Evolutionary conservation across 2,888 invertebrate genomes (phyloP).

Genomic region (Margaritifera margaritifera): DNA sequence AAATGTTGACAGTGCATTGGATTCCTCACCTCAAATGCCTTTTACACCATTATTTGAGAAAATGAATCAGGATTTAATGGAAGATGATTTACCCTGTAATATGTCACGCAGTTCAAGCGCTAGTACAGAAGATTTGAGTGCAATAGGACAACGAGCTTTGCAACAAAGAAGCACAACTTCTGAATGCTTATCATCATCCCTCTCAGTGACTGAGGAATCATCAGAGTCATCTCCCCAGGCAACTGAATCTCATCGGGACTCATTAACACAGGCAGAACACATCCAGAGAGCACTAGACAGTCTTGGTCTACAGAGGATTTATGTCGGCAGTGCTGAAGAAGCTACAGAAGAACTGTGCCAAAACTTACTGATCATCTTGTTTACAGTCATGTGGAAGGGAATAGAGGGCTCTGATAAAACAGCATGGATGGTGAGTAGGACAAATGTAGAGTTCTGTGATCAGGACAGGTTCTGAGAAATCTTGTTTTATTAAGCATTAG

Average conservation of each 20-base stretch:
- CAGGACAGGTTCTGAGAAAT: too few species aligned
- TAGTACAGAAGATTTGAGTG: slow-evolving; percentile 62
- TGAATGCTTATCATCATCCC: slow-evolving; percentile 22
- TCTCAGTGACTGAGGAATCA: slow-evolving; percentile 37
- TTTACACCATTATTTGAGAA: slow-evolving; percentile 47
- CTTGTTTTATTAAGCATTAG: too few species aligned
- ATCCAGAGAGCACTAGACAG: slow-evolving; percentile 53
- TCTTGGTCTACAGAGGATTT: slow-evolving; percentile 55
- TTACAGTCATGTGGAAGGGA: slow-evolving; percentile 79
- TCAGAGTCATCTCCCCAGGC: slow-evolving; percentile 17
- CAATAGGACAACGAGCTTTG: slow-evolving; percentile 30
- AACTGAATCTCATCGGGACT: slow-evolving; percentile 21
- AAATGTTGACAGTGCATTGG: slow-evolving; percentile 1
- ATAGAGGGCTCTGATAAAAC: slow-evolving; percentile 76
- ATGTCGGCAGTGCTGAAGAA: slow-evolving; percentile 53
- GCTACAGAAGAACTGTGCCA: slow-evolving; percentile 77
- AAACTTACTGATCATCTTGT: slow-evolving; percentile 77
- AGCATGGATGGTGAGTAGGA: slow-evolving; percentile 76
- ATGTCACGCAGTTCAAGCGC: slow-evolving; percentile 65
- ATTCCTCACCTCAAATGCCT: slow-evolving; percentile 33
- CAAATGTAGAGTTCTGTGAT: neutral
- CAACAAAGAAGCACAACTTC: slow-evolving; percentile 22
- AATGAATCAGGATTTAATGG: slow-evolving; percentile 11
- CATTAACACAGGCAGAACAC: slow-evolving; percentile 36
- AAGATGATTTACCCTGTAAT: slow-evolving; percentile 44